Base-by-base conservation (phyloP, 2,888 invertebrate genomes). In the Netelia inedita region DNA sequence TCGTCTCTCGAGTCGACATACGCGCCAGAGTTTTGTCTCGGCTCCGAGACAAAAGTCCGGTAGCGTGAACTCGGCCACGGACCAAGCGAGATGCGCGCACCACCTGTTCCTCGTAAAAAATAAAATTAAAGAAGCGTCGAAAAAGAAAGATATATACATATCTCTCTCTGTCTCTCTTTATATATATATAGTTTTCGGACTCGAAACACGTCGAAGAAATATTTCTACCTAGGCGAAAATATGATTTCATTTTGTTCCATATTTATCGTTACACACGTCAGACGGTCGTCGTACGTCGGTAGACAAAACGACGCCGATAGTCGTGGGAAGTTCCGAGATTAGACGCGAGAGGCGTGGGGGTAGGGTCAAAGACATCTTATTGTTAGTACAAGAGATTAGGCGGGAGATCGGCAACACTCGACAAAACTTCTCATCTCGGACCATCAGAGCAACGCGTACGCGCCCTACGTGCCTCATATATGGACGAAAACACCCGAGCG, bases 1-100 rank as follows among this genome's bases (percentile, higher is more conserved):
- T 50, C 74, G 74, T 81, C 74, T 80, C 79, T n/a, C 35, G 63
- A 53, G 63, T 14, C 65, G 65, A 74, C 50, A 50, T 21, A 65
- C 19, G 16, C 14, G 16, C 14, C 14, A 46, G 10, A 28, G 28
- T 28, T 28, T 14, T 46, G 14, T 46, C 10, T 46, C 10, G 14
- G 14, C 14, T 46, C 46, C 11, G 14, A 14, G 46, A 46, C 46
- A 46, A 46, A 46, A 46, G 46, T 46, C 46, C 46, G 14, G 46
- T 2, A 46, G 2, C 14, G 14, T 2, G 11, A 11, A 10, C 43
- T 43, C 66, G 19, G 14, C 14, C n/a, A 35, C 46, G 35, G 28
- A 28, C 63, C n/a, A 21, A 14, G 57, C 1, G 43, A 55, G 19
- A 11, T 57, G 16, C n/a, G 57, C 41, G n/a, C 28, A 57, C 72